phyloP scores from a whole-genome alignment of 1,140 invertebrate species.

The Scaptomyza pallida region DNA sequence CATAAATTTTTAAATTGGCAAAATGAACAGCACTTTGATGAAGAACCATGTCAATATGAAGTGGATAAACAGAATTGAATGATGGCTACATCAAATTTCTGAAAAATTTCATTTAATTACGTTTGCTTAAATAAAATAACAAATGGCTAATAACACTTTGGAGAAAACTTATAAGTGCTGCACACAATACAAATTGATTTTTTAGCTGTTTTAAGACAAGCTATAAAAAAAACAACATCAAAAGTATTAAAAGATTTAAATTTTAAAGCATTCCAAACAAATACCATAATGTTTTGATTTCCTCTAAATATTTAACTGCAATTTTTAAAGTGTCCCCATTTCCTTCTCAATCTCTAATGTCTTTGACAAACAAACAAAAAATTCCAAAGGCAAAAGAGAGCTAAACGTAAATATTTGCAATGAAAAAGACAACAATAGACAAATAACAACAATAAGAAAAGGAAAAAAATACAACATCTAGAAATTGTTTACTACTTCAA shows the following conservation, averaged over 20 bases:
- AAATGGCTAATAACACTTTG: neutral
- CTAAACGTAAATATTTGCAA: constrained; percentile 48
- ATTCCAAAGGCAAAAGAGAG: constrained; percentile 12
- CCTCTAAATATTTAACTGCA: constrained; percentile 16
- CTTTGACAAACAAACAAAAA: constrained; percentile 35
- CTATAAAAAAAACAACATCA: neutral
- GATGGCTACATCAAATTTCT: constrained; percentile 16
- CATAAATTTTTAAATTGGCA: constrained; percentile 49
- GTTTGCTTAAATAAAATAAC: neutral
- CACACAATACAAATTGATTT: neutral
- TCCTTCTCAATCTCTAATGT: constrained; percentile 10
- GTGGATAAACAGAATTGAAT: constrained; percentile 24
- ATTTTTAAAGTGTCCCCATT: neutral
- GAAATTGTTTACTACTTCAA: constrained; percentile 47
- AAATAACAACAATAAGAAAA: constrained; percentile 12
- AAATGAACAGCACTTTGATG: constrained; percentile 54
- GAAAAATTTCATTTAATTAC: constrained; percentile 8
- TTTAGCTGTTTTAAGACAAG: neutral
- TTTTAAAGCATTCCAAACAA: neutral
- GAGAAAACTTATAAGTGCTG: neutral
- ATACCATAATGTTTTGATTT: neutral
- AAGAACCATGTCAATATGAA: constrained; percentile 37
- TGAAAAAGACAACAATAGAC: constrained; percentile 11
- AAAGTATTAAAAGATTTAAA: neutral
- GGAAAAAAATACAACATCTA: constrained; percentile 13